Evolutionary conservation across 2,888 invertebrate species (phyloP).

Genomic region (Xanthia togata): DNA sequence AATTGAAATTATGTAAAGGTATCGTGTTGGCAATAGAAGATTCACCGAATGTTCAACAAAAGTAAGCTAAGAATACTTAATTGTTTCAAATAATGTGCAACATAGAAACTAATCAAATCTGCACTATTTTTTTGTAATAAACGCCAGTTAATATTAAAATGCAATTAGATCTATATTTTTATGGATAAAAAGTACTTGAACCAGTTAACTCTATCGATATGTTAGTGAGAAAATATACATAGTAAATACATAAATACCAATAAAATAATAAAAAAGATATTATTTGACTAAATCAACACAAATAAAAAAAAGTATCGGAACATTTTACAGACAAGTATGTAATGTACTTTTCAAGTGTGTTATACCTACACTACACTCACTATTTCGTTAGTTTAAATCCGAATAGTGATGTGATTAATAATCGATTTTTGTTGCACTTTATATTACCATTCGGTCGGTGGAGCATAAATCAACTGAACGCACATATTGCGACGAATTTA

Average conservation of each 20-base stretch:
- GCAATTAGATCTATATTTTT: slow-evolving; percentile 23
- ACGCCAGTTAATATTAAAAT: slow-evolving; percentile 30
- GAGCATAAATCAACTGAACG: slow-evolving; percentile 17
- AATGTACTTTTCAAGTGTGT: not conserved
- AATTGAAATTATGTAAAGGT: not conserved
- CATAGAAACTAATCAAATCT: not conserved
- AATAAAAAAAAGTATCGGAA: not conserved
- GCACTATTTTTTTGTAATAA: not conserved
- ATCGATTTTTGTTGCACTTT: not conserved
- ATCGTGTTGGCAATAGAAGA: not conserved
- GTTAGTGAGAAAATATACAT: slow-evolving; percentile 35
- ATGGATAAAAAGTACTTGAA: slow-evolving; percentile 19
- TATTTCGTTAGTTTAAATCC: not conserved
- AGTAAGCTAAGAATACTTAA: no score
- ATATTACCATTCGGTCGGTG: not conserved
- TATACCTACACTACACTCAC: slow-evolving; percentile 3
- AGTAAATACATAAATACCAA: slow-evolving; percentile 6
- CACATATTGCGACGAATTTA: not conserved
- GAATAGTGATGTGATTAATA: not conserved
- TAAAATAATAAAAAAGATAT: not conserved
- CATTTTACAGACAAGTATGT: not conserved
- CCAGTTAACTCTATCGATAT: slow-evolving; percentile 53
- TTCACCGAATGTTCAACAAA: not conserved
- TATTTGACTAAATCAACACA: not conserved
- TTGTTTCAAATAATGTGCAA: not conserved